Evolutionary conservation across 2,888 invertebrate species (phyloP).

Genomic region (Trilocha varians): DNA sequence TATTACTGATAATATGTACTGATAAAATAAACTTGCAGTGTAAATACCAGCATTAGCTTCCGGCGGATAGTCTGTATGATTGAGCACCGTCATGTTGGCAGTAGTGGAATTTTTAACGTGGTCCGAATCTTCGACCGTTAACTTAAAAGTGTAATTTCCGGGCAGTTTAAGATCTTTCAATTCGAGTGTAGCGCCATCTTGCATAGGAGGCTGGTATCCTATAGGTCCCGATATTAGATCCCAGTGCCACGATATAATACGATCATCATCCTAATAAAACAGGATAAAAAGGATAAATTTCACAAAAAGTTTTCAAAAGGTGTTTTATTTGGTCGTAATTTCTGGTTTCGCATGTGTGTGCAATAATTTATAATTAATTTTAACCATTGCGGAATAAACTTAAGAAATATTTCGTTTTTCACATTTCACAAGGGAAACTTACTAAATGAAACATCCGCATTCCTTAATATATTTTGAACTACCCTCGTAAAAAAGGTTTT

Average conservation of each 20-base stretch:
- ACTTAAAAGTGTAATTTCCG: slow-evolving; percentile 91
- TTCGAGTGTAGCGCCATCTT: slow-evolving; percentile 87
- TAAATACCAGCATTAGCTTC: slow-evolving; percentile 88
- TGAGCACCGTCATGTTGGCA: slow-evolving; percentile 91
- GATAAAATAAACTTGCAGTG: neutral
- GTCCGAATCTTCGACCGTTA: slow-evolving; percentile 94
- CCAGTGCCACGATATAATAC: slow-evolving; percentile 92
- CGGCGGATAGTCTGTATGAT: slow-evolving; percentile 95
- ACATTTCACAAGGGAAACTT: too few relatives aligned
- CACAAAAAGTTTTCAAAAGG: too few relatives aligned
- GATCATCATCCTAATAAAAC: slow-evolving; percentile 82
- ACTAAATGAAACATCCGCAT: too few relatives aligned
- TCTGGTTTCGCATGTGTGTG: too few relatives aligned
- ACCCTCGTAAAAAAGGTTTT: too few relatives aligned
- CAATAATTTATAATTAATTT: too few relatives aligned
- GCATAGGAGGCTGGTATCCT: slow-evolving; percentile 85
- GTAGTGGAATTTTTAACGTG: slow-evolving; percentile 88
- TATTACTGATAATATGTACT: too few relatives aligned
- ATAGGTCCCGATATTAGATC: slow-evolving; percentile 91
- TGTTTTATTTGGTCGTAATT: too few relatives aligned
- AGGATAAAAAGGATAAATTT: too few relatives aligned
- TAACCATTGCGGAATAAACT: too few relatives aligned
- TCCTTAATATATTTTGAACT: too few relatives aligned
- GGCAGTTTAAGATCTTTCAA: slow-evolving; percentile 87
- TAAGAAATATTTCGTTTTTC: too few relatives aligned